Base-by-base conservation (phyloP, 2,113 vertebrate genomes). In the Rattus rattus region DNA sequence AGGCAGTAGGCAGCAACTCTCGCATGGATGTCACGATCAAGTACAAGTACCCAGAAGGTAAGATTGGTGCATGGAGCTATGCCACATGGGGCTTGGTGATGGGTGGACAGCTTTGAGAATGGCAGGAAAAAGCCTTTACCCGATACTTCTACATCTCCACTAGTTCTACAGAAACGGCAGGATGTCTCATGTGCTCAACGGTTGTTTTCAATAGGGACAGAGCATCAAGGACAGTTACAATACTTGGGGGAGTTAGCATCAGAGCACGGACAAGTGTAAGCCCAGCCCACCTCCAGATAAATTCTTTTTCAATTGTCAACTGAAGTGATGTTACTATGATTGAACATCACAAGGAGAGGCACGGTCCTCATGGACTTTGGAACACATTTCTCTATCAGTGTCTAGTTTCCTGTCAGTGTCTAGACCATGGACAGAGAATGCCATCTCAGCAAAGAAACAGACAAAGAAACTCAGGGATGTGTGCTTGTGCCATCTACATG, bases 41-140 rank as follows among this genome's bases (percentile, higher is more conserved):
- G 17, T 99, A 99, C 85, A 99, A 99, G 92, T 98, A 98, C 26
- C 80, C 92, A 49, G 99, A 99, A 98, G 99, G 99, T 99, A 98
- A 83, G 95, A 67, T 56, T 17, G 52, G 22, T 0, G 1, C 39
- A 5, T 0, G 0, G 47, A 56, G 59, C 9, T 1, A 22, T 30
- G 33, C 67, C 7, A 7, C 16, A 8, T 2, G 4, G 65, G n/a
- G n/a, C 47, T 52, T 1, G 10, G 4, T 0, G 17, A 36, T 11
- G 52, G 72, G n/a, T 20, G 76, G 86, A 90, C 61, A 39, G 59
- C 85, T 72, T 14, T 54, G 63, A 87, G 20, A 43, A 6, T 1
- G 39, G 56, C 75, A 75, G 52, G 43, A 79, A 63, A 30, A 52
- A 14, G 67, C 6, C 54, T 56, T 69, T 49, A 0, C 52, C 30